Base-by-base conservation (phyloP, 2,888 invertebrate species). In the Seira ritae region DNA sequence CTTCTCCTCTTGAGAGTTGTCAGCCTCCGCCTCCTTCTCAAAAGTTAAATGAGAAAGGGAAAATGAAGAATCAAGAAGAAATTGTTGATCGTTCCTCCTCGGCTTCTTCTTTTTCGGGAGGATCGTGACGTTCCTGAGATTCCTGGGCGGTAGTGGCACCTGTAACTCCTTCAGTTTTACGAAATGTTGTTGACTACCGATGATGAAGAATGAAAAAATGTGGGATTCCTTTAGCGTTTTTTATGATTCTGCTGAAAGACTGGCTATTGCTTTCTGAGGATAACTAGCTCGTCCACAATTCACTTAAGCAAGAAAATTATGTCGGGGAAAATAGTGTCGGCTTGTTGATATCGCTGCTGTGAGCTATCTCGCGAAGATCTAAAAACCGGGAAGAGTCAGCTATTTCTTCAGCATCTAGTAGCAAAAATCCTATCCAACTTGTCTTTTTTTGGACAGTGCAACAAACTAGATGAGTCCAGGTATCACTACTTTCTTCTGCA, bases 51-150 rank as follows among this genome's bases (percentile, higher is more conserved):
- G 55, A 46, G 50, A 42, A 62, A 15, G 60, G 42, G 17, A 60
- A 42, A 19, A 67, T 67, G 67, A 22, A 15, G 15, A 20, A n/a
- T 72, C 72, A 22, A 72, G 66, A 62, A 72, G 67, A 65, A 79
- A 72, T 66, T 79, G 71, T 31, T 65, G 62, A 22, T 79, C 79
- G 46, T 8, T 71, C 62, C 60, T 22, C 50, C 24, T 24, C 70
- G 62, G 62, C 24, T 70, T 78, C 79, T 62, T 70, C 17, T 70
- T 69, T 46, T 23, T 22, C 66, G 67, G 50, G n/a, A 50, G 50
- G 67, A 69, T 79, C 79, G 79, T 79, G 79, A 79, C 71, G 72
- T 72, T 70, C 66, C 67, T 46, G 69, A 70, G 70, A 79, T 79
- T 79, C 79, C 69, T 79, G 65, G 79, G 79, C 62, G 62, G 71